Evolutionary conservation across 2,888 invertebrate genomes (phyloP).

Genomic region (Xestia sexstrigata): DNA sequence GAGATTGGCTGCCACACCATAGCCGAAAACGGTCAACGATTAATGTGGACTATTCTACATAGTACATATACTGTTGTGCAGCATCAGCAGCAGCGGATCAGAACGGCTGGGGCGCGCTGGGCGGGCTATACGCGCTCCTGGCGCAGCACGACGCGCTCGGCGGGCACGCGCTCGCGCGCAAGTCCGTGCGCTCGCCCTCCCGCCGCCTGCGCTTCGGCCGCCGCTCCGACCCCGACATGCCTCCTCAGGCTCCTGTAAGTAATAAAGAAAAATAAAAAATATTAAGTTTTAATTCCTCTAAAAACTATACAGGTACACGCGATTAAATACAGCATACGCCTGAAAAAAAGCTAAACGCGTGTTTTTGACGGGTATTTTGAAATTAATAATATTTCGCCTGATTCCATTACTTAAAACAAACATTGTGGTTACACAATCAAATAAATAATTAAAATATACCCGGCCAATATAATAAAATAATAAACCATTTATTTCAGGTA

Average conservation of each 20-base stretch:
- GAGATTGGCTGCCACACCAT: not conserved
- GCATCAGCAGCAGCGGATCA: slow-evolving; percentile 78
- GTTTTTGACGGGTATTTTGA: too few species aligned
- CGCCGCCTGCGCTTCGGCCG: slow-evolving; percentile 94
- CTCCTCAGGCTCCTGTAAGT: slow-evolving; percentile 87
- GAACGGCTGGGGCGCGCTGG: slow-evolving; percentile 84
- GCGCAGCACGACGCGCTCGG: slow-evolving; percentile 92
- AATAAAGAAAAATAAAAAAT: not conserved
- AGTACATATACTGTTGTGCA: slow-evolving; percentile 35
- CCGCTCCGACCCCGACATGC: slow-evolving; percentile 93
- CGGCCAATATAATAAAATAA: too few species aligned
- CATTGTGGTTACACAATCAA: too few species aligned
- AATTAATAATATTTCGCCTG: too few species aligned
- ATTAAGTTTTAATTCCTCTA: not conserved
- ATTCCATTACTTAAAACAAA: too few species aligned
- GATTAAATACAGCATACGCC: too few species aligned
- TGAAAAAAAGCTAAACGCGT: too few species aligned
- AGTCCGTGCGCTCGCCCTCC: slow-evolving; percentile 94
- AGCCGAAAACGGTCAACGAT: not conserved
- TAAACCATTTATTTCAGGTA: too few species aligned
- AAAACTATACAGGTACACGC: not conserved
- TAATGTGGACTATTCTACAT: not conserved
- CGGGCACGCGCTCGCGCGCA: slow-evolving; percentile 94
- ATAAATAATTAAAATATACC: too few species aligned
- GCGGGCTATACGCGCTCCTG: slow-evolving; percentile 92